Base-by-base conservation (phyloP, 2,888 invertebrate species). In the Eilema caniola region DNA sequence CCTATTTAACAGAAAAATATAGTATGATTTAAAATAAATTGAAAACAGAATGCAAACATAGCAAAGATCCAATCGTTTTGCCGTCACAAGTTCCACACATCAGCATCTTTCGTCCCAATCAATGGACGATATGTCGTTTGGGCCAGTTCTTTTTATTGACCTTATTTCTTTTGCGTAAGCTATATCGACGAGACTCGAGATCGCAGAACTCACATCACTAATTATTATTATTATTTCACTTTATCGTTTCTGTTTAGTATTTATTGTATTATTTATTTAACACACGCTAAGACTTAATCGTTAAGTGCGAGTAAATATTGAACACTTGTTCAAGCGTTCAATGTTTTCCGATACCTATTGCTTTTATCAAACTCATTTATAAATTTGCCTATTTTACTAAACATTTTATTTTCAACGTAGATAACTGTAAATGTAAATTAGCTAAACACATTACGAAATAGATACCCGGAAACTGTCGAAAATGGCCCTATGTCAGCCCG, bases 391-490 rank as follows among this genome's bases (percentile, higher is more conserved):
- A 76, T 67, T 76, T 72, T 83, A 84, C 77, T 81, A 72, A 66
- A 66, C 53, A 83, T 83, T 86, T 84, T 75, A 83, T 86, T 83
- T 81, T 85, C n/a, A 82, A 78, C 81, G 81, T 86, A 86, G 85
- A 86, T 87, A 86, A 81, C 70, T 71, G 73, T 75, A 72, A 66
- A 92, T 92, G 85, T 88, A 85, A 90, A 91, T 89, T 84, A 88
- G 85, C 73, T 79, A 67, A 72, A 77, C 72, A 80, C 77, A 79
- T 66, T 79, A 77, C 78, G 78, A 73, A 83, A 85, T 83, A 85
- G 81, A 86, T 87, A 89, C 88, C 92, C 88, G 92, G 93, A 92
- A 93, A 90, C 88, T 83, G 81, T 86, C 89, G 82, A 90, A 93
- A 93, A 92, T 91, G 88, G 89, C 81, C 81, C 83, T 84, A 83